A percentile compares a stretch with the other conserved stretches of the same genome.
phyloP scores from a whole-genome alignment of 2,113 vertebrate genomes.

The Toxostoma redivivum region DNA sequence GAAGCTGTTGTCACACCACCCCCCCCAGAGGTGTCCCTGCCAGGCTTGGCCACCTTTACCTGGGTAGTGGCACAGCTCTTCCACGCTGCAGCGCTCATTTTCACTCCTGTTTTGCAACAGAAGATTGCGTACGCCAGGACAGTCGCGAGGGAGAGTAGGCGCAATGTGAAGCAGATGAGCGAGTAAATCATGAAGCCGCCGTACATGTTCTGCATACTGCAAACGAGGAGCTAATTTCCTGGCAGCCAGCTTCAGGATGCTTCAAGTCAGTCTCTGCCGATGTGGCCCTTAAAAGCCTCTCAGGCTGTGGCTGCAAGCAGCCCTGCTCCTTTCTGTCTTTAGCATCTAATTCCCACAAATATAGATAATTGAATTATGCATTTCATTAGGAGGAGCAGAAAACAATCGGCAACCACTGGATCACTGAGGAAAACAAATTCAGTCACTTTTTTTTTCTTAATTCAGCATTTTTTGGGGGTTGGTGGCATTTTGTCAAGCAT shows the following conservation, averaged over 20 bases:
- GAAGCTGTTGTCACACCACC: neutral
- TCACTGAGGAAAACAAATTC: neutral
- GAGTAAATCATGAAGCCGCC: neutral
- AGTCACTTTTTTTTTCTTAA: neutral
- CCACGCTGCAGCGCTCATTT: conserved; percentile 5
- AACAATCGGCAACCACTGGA: neutral
- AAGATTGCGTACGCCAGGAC: neutral
- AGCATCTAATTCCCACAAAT: neutral
- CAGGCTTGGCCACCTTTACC: neutral
- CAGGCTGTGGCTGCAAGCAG: neutral
- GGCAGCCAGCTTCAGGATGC: neutral
- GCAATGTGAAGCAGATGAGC: conserved; percentile 23
- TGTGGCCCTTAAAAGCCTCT: neutral
- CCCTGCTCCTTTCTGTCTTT: neutral
- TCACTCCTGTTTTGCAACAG: conserved; percentile 14
- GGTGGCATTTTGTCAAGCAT: neutral
- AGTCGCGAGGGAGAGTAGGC: neutral
- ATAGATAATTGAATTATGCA: neutral
- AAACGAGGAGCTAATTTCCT: conserved; percentile 20
- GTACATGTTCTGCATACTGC: conserved; percentile 28
- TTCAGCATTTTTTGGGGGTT: neutral
- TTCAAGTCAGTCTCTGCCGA: neutral
- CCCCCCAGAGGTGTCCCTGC: neutral
- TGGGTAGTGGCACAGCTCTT: neutral
- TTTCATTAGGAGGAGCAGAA: neutral